These are phyloP conservation scores for Gobio gobio DNA, from an alignment of 2,113 vertebrate species.

Conservation along the genomic window DNA sequence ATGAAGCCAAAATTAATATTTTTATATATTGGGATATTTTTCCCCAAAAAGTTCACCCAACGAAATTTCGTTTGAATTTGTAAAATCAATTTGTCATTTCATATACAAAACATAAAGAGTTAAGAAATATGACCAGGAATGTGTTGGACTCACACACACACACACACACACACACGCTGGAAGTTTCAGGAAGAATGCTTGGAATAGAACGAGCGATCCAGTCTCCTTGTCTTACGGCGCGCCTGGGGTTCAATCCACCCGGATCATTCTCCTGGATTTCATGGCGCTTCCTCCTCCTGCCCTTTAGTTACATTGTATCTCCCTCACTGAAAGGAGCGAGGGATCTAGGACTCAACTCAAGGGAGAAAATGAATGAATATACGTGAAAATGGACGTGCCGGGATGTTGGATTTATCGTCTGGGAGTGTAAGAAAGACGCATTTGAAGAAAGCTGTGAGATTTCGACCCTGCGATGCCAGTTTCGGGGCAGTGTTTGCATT, in stretches of 20 bases:
- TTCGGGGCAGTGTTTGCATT: constrained; percentile 65
- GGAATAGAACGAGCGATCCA: constrained; percentile 40
- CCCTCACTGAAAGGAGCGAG: constrained; percentile 66
- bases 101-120: background rate
- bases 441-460: constrained; percentile 45
- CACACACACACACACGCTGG: background rate
- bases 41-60: too few species aligned
- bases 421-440: constrained; percentile 53
- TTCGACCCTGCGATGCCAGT: constrained; percentile 62
- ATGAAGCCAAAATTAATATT: background rate
- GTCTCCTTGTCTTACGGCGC: constrained; percentile 66
- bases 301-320: constrained; percentile 80
- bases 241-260: constrained; percentile 65
- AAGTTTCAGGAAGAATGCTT: background rate
- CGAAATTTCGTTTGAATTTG: background rate
- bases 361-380: constrained; percentile 48
- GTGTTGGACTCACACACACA: background rate
- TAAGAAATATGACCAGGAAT: background rate
- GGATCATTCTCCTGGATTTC: constrained; percentile 72
- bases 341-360: constrained; percentile 59
- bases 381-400: constrained; percentile 18
- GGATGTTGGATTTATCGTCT: constrained; percentile 67
- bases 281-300: constrained; percentile 64
- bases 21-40: too few species aligned
- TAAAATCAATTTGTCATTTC: background rate